Evolutionary conservation across 2,797 vertebrate genomes (phyloP).

Genomic region (Selene dorsalis): DNA sequence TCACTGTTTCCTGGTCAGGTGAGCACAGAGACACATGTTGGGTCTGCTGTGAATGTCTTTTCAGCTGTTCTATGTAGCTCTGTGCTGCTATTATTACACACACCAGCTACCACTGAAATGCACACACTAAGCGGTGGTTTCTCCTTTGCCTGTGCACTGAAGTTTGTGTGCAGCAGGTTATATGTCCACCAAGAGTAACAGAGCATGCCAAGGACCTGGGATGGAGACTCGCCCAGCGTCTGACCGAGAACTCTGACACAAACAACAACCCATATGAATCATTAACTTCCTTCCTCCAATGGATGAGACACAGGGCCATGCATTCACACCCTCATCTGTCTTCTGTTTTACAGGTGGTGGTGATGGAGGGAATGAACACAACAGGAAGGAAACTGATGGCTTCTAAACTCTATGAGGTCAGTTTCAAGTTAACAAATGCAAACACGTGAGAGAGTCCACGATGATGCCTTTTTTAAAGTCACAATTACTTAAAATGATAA

Average conservation of each 20-base stretch:
- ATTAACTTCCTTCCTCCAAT: neutral
- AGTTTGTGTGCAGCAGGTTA: constrained; percentile 78
- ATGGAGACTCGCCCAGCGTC: constrained; percentile 64
- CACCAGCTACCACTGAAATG: no score
- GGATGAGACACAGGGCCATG: neutral
- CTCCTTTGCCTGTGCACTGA: constrained; percentile 80
- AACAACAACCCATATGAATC: neutral
- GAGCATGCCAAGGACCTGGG: constrained; percentile 80
- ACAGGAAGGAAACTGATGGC: constrained; percentile 87
- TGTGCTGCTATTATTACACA: neutral
- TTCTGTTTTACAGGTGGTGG: constrained; percentile 84
- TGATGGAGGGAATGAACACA: constrained; percentile 92
- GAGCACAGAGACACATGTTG: constrained; percentile 23
- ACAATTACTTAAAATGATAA: neutral
- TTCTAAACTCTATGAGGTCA: constrained; percentile 90
- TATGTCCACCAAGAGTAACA: constrained; percentile 77
- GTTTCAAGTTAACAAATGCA: neutral
- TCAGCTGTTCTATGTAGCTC: neutral
- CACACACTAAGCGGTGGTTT: constrained; percentile 63
- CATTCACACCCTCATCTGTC: neutral
- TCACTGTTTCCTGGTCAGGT: constrained; percentile 98
- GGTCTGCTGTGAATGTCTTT: neutral
- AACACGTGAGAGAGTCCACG: neutral
- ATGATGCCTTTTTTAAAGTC: neutral
- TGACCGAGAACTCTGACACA: constrained; percentile 83